Base-by-base conservation (phyloP, 2,888 invertebrate genomes). In the Petrolisthes manimaculis region DNA sequence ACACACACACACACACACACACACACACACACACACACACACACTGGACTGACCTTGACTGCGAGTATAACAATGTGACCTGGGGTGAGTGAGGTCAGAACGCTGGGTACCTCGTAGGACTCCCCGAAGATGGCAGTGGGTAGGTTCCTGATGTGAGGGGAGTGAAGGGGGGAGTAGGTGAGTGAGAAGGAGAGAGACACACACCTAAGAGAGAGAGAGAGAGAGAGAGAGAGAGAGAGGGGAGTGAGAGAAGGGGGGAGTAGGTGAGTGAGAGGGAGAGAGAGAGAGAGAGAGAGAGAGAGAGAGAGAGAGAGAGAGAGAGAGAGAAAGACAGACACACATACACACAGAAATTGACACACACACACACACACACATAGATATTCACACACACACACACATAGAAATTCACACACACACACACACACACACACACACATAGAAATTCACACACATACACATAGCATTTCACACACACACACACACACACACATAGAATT, bases 41-140 rank as follows among this genome's bases (percentile, higher is more conserved):
- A 61, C 24, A 6, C 5, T 12, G 61, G 61, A 21, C 84, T 84
- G 12, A 86, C 86, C 83, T 86, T 86, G 53, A 86, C 53, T 21
- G 86, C 82, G 1, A 86, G 54, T 12, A 86, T 77, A n/a, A 86
- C 8, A 14, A 83, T 56, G 61, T 82, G 74, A 51, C 86, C 86
- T 4, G 86, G 61, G 8, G 82, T 82, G 24, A 83, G 56, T n/a
- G 86, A 86, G 54, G 24, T 55, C 12, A 86, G 61, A 5, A 86
- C 83, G 67, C 82, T 82, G 12, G 86, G 86, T 24, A 86, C 67
- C 53, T 86, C 86, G n/a, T 61, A 21, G 4, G 61, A 21, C 21
- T 81, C 81, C 5, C 86, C 86, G 24, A 71, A 86, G n/a, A 82
- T 56, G 24, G 77, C 67, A 5, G 86, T 86, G 51, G 75, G 74